These are phyloP conservation scores for Aporophyla nigra DNA, from an alignment of 2,888 invertebrate species.

Conservation along the genomic window DNA sequence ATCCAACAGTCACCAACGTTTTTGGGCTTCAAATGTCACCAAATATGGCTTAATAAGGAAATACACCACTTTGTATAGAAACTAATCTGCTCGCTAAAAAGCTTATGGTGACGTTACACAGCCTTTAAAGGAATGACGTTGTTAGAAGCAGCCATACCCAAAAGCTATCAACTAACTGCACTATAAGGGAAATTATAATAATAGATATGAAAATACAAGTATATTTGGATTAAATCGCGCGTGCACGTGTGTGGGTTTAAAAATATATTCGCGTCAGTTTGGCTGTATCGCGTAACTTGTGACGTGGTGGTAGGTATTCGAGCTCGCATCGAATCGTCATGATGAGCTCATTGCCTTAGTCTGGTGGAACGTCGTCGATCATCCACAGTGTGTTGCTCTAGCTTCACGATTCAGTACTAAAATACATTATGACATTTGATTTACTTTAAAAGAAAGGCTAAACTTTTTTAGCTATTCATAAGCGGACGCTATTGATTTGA, in stretches of 20 bases:
- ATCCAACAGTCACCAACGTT: neutral
- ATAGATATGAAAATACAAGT: conserved; percentile 11
- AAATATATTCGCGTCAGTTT: conserved; percentile 54
- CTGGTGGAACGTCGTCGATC: neutral
- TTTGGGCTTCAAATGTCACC: neutral
- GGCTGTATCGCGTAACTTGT: conserved; percentile 35
- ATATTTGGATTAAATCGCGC: conserved; percentile 24
- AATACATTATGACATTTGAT: conserved; percentile 11
- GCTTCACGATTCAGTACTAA: conserved; percentile 23
- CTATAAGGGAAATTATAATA: conserved; percentile 6
- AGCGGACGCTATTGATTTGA: neutral
- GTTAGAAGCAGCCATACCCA: neutral
- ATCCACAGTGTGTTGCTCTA: conserved; percentile 14
- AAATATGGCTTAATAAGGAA: neutral
- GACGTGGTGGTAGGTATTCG: conserved; percentile 41
- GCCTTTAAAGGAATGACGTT: neutral
- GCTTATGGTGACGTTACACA: neutral
- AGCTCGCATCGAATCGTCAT: conserved; percentile 43
- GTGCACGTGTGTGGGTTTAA: conserved; percentile 38
- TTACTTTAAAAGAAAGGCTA: neutral
- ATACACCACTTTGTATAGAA: neutral
- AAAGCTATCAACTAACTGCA: neutral
- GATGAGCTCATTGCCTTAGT: conserved; percentile 45
- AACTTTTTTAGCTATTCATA: neutral
- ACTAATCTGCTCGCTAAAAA: neutral